Evolutionary conservation across 2,113 vertebrate genomes (phyloP), one percentile per base, ranked within the genome.

Genomic region (Puma concolor): DNA sequence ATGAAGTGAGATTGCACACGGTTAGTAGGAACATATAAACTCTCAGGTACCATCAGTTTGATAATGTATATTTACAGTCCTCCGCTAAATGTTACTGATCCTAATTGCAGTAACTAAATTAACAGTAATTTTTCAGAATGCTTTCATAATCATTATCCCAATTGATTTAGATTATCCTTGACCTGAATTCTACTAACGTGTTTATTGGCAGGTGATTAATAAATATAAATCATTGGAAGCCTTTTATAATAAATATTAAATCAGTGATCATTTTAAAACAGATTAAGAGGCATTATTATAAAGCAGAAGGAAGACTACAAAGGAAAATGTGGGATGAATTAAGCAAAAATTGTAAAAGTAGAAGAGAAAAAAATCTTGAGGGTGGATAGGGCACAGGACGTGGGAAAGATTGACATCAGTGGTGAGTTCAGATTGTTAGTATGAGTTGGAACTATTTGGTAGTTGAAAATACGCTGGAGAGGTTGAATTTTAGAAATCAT

Each of bases 11-110:
- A 77, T 74, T 85, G 81, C 23, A 79, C 19, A 52, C 12, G 41
- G 52, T 81, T 92, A 79, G 29, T 92, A 96, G 96, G 80, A 86
- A 54, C 64, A 89, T 91, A 77, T 17, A 80, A 94, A 95, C 38
- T 91, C 36, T 76, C 74, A 77, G n/a, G n/a, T 79, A 33, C 29
- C 23, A 44, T 64, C 31, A 88, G 1, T 72, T 92, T 52, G 52
- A 36, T 92, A 76, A 86, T 89, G 23, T 80, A 36, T 88, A 29
- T 94, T 89, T 8, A 69, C 44, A 92, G 29, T 91, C 50, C 5
- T 88, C 54, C 74, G 52, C 33, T 81, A 77, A 88, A 85, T 95
- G 67, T 87, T 96, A 60, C 27, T 92, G 67, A 41, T 87, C 3
- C 66, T 89, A 57, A 52, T 86, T 67, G 52, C 7, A 71, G 52